Evolutionary conservation across 23 tunicate species (phyloP).

Genomic region (Phallusia fumigata): DNA sequence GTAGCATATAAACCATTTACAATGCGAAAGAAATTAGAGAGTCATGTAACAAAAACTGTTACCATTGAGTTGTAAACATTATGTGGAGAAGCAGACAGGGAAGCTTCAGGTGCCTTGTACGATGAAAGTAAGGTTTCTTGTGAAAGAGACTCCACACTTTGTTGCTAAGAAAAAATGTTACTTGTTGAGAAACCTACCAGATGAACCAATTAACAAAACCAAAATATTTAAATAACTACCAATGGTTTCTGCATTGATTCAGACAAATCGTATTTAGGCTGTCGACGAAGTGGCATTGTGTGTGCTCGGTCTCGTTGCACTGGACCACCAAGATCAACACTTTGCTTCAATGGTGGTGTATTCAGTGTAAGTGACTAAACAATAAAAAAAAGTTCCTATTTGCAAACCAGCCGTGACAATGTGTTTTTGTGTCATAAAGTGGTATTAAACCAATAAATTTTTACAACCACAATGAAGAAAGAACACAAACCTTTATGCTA

Average conservation of each 20-base stretch:
- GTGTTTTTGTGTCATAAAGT: no score
- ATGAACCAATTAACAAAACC: no score
- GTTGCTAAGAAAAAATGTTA: neutral
- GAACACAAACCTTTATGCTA: neutral
- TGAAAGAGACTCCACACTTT: neutral
- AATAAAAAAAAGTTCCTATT: neutral
- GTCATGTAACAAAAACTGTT: neutral
- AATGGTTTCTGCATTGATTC: conserved; percentile 12
- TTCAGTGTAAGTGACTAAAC: neutral
- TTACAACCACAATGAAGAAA: neutral
- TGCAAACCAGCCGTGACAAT: neutral
- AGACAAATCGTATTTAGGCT: conserved; percentile 63
- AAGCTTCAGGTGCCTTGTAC: neutral
- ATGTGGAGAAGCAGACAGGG: conserved; percentile 29
- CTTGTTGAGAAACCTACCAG: no score
- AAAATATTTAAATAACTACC: neutral
- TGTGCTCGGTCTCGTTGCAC: conserved; percentile 42
- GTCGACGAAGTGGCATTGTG: conserved; percentile 75
- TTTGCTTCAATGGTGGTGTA: neutral
- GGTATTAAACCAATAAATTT: no score
- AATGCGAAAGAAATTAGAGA: no score
- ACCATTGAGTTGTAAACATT: conserved; percentile 22
- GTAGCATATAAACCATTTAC: no score
- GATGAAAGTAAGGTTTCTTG: conserved; percentile 5
- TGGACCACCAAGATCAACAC: neutral